A percentile compares a stretch with the other conserved stretches of the same genome.
Evolutionary conservation across 2,888 invertebrate genomes (phyloP).

Genomic region (Meloe dianella): DNA sequence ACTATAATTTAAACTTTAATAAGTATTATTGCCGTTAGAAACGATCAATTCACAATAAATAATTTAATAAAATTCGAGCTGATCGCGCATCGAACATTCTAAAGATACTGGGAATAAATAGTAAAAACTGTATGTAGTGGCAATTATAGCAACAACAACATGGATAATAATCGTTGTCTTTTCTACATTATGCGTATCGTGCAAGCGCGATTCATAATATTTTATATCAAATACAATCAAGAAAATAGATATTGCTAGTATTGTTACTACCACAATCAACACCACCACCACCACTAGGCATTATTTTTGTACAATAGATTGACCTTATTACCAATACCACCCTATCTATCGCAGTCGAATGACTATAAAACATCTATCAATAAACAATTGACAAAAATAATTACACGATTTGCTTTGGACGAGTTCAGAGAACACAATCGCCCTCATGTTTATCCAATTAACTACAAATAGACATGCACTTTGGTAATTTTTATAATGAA

Average conservation of each 20-base stretch:
- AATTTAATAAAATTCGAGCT: slow-evolving; percentile 18
- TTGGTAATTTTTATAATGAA: too few relatives aligned
- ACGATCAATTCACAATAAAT: slow-evolving; percentile 25
- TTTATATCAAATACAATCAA: neutral
- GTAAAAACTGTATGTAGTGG: neutral
- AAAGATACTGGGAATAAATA: slow-evolving; percentile 22
- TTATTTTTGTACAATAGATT: slow-evolving; percentile 5
- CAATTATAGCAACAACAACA: neutral
- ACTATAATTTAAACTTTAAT: slow-evolving; percentile 11
- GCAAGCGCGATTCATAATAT: neutral
- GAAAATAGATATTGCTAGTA: neutral
- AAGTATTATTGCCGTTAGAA: neutral
- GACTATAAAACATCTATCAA: neutral
- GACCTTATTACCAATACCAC: slow-evolving; percentile 1
- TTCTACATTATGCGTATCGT: neutral
- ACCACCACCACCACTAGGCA: neutral
- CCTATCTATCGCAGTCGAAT: neutral
- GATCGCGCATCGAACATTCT: slow-evolving; percentile 26
- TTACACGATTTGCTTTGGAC: too few relatives aligned
- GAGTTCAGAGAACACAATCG: too few relatives aligned
- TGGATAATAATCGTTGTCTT: neutral
- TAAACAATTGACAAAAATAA: neutral
- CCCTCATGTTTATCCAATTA: too few relatives aligned
- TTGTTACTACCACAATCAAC: neutral
- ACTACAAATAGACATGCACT: too few relatives aligned